Conservation (phyloP, 2,113 vertebrate genomes). For the Myotis yumanensis region DNA sequence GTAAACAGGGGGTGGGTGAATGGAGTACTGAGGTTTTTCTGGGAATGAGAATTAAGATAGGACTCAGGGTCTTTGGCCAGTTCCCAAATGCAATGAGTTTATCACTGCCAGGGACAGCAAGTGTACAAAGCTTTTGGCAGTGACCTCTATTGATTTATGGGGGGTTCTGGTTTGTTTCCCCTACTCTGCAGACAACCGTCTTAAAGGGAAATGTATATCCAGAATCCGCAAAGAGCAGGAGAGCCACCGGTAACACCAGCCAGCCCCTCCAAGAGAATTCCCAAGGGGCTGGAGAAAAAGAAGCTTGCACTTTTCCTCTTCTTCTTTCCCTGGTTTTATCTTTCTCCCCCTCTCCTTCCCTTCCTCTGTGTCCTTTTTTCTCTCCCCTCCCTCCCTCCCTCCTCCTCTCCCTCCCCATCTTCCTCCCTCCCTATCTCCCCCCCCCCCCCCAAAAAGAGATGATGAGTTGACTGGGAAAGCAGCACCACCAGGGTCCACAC, state of each 20-base stretch:
- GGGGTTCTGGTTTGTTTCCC: constrained; percentile 65
- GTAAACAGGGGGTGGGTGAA: constrained; percentile 55
- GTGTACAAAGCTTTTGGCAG: constrained; percentile 77
- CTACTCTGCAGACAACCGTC: constrained; percentile 63
- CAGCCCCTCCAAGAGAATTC: background rate
- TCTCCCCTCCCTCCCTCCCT: background rate
- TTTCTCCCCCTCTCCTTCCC: background rate
- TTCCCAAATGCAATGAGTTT: constrained; percentile 76
- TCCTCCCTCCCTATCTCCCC: no score
- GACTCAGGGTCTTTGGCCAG: constrained; percentile 72
- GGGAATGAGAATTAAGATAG: constrained; percentile 76
- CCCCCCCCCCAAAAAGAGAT: background rate
- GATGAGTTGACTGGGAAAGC: background rate
- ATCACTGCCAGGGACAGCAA: constrained; percentile 72
- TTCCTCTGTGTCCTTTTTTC: background rate
- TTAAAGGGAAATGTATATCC: constrained; percentile 59
- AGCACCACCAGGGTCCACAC: background rate
- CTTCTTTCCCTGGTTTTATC: background rate
- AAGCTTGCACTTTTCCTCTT: background rate
- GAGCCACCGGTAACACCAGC: background rate
- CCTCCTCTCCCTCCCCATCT: no score
- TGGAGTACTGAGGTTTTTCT: constrained; percentile 58
- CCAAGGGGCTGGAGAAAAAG: background rate
- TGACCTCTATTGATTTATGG: constrained; percentile 75
- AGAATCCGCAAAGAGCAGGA: constrained; percentile 9